phyloP scores from a whole-genome alignment of 2,113 vertebrate species.

The Stercorarius parasiticus region DNA sequence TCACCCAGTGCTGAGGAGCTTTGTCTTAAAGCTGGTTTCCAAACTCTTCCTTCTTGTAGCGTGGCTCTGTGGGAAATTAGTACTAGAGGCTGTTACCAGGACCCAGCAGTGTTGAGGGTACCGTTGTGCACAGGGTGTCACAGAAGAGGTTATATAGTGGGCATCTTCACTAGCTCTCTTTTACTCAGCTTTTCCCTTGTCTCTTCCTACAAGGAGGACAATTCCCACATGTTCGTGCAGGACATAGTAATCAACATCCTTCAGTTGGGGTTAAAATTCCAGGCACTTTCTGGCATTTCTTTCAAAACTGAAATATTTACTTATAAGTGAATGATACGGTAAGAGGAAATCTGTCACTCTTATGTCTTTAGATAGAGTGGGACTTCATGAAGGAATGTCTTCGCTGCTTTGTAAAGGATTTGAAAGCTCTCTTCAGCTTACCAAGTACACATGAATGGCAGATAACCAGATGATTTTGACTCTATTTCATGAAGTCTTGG shows the following conservation, averaged over 20 bases:
- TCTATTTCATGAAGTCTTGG: neutral
- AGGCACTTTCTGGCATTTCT: neutral
- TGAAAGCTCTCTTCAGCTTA: neutral
- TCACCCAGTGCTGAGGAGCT: neutral
- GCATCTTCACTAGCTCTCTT: neutral
- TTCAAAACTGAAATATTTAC: neutral
- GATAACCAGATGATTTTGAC: neutral
- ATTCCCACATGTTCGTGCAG: neutral
- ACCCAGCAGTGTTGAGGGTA: neutral
- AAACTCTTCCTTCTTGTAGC: neutral
- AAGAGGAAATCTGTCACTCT: neutral
- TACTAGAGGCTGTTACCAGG: neutral
- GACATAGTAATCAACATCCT: neutral
- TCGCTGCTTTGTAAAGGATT: neutral
- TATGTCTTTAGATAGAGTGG: neutral
- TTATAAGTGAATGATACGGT: accelerated
- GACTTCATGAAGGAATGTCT: neutral
- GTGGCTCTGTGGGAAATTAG: neutral
- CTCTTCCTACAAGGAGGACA: neutral
- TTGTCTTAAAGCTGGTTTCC: neutral
- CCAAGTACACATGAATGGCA: neutral
- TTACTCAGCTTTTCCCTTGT: neutral
- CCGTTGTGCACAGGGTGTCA: neutral
- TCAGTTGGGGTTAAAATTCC: neutral
- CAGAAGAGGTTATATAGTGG: neutral